Conservation (phyloP, 2,113 vertebrate species). For the Cephalopterus ornatus region DNA sequence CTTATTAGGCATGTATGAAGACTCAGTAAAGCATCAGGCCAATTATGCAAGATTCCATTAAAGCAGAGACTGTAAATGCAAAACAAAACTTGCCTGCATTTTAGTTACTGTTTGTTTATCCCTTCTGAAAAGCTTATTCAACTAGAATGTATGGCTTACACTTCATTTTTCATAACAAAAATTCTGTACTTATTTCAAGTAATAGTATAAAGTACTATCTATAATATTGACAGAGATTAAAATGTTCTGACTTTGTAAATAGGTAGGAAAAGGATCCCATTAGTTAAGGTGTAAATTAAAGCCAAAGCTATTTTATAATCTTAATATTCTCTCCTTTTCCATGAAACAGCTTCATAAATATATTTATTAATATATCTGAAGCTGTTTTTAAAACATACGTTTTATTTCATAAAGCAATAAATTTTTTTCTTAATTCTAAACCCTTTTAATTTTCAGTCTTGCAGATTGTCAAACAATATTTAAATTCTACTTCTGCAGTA, state of each 20-base stretch:
- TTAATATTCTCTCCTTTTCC: background rate
- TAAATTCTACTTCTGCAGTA: background rate
- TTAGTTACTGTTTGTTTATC: slow-evolving; percentile 39
- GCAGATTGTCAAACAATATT: background rate
- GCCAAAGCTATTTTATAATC: background rate
- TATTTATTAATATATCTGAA: slow-evolving; percentile 18
- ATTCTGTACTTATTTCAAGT: background rate
- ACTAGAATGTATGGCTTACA: slow-evolving; percentile 3
- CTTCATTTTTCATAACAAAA: slow-evolving; percentile 35
- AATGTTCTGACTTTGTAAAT: background rate
- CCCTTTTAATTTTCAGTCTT: background rate
- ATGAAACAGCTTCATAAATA: background rate
- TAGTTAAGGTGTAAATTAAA: slow-evolving; percentile 18
- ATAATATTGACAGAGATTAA: background rate
- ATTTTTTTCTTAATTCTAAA: slow-evolving; percentile 29
- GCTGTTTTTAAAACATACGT: background rate
- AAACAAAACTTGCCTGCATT: slow-evolving; percentile 54
- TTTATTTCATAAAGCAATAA: background rate
- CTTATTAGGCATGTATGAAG: slow-evolving; percentile 57
- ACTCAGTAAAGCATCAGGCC: slow-evolving; percentile 55
- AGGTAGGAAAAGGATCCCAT: background rate
- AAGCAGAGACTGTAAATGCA: slow-evolving; percentile 48
- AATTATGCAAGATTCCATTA: slow-evolving; percentile 56
- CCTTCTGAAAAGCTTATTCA: slow-evolving; percentile 44
- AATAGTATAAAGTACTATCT: background rate